Conservation (phyloP, 2,888 invertebrate genomes). For the Rhagophthalmus giganteus region DNA sequence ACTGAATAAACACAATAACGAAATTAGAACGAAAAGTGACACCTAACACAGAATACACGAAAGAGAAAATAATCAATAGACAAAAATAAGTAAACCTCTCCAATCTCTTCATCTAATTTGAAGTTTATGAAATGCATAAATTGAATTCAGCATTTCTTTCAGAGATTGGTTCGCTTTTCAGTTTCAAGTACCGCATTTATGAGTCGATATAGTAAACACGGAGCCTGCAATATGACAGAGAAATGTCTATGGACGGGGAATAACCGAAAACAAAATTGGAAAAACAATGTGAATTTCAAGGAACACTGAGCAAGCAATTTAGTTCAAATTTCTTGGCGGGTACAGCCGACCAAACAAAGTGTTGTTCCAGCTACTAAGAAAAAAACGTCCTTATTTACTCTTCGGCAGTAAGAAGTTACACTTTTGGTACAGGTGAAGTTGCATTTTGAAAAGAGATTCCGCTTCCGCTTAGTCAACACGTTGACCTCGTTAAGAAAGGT, state of each 20-base stretch:
- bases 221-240: conserved; percentile 27
- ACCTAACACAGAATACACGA: too few species aligned
- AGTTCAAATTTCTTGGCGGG: conserved; percentile 37
- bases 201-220: conserved; percentile 20
- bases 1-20: not conserved
- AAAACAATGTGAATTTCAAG: conserved; percentile 41
- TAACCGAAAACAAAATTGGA: conserved; percentile 36
- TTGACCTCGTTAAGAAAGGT: too few species aligned
- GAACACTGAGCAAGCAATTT: conserved; percentile 39
- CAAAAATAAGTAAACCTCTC: not conserved
- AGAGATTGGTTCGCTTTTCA: conserved; percentile 21
- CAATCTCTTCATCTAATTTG: conserved; percentile 18
- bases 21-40: too few species aligned
- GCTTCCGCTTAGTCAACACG: too few species aligned
- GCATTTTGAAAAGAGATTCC: too few species aligned
- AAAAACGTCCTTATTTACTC: conserved; percentile 3
- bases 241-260: conserved; percentile 28
- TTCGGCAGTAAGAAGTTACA: too few species aligned
- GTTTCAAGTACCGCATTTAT: conserved; percentile 22
- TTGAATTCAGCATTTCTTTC: conserved; percentile 22
- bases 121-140: conserved; percentile 23
- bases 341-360: conserved; percentile 25
- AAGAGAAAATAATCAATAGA: not conserved
- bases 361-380: conserved; percentile 12
- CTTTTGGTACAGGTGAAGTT: too few species aligned